Conservation (phyloP, 2,888 invertebrate genomes). For the Scaptomyza parva region DNA sequence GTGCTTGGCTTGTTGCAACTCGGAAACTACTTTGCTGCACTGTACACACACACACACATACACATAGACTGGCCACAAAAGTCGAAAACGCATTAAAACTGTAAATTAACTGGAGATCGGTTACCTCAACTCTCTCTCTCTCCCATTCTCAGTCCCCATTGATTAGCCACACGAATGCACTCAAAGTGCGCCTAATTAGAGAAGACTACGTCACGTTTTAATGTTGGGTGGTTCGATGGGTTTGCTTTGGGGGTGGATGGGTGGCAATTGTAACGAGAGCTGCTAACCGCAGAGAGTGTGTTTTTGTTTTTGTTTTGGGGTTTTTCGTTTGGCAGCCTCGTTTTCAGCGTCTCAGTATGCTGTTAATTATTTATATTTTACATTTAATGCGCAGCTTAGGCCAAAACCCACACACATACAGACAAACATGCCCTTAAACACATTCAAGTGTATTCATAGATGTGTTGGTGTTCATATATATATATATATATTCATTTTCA, state of each 20-base stretch:
- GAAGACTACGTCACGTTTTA: constrained; percentile 40
- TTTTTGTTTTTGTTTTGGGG: constrained; percentile 13
- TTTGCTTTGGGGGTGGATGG: neutral
- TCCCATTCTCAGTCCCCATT: constrained; percentile 28
- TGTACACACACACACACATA: constrained; percentile 8
- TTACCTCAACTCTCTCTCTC: neutral
- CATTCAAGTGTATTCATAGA: constrained; percentile 54
- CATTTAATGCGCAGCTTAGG: constrained; percentile 76
- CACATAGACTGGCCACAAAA: constrained; percentile 50
- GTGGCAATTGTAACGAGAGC: constrained; percentile 38
- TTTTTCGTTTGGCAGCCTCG: constrained; percentile 29
- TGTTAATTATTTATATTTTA: constrained; percentile 80
- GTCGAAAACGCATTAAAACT: constrained; percentile 78
- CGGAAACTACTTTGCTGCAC: constrained; percentile 50
- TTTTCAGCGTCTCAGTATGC: constrained; percentile 40
- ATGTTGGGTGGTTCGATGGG: neutral
- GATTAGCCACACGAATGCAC: constrained; percentile 65
- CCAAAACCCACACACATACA: constrained; percentile 27
- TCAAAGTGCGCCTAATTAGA: constrained; percentile 63
- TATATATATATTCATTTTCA: constrained; percentile 54
- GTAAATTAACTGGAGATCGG: constrained; percentile 73
- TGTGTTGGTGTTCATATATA: constrained; percentile 7
- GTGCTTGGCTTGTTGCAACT: constrained; percentile 27
- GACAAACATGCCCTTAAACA: constrained; percentile 13
- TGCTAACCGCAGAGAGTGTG: constrained; percentile 42